Percentiles rank a stretch among this genome's conserved stretches.
These are phyloP conservation scores for Vandiemenella viatica DNA, from an alignment of 2,888 invertebrate genomes.

Conservation along the genomic window DNA sequence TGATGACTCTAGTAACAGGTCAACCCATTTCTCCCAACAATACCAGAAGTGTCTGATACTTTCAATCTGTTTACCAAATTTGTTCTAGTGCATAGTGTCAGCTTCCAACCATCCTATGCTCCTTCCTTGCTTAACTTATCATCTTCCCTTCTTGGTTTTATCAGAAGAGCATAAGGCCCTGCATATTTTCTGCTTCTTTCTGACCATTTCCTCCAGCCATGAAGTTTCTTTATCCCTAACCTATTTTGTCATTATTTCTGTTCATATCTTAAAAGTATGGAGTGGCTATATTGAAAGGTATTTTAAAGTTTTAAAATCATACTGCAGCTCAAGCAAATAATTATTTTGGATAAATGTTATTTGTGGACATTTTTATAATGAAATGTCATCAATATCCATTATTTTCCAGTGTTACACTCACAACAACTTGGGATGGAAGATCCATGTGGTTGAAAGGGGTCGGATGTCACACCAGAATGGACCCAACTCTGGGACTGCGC, in stretches of 20 bases:
- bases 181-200: too few relatives aligned
- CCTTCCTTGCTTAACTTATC: too few relatives aligned
- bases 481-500: too few relatives aligned
- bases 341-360: not conserved
- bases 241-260: not conserved
- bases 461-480: conserved; percentile 7
- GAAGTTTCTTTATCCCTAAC: not conserved
- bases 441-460: conserved; percentile 57
- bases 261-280: not conserved
- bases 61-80: too few relatives aligned
- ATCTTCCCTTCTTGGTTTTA: too few relatives aligned
- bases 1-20: too few relatives aligned
- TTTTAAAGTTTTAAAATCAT: not conserved
- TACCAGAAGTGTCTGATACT: too few relatives aligned
- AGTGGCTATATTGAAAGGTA: not conserved
- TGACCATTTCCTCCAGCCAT: too few relatives aligned
- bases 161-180: too few relatives aligned
- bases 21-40: too few relatives aligned
- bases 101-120: too few relatives aligned
- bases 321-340: not conserved
- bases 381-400: conserved; percentile 15
- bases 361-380: not conserved
- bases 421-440: conserved; percentile 84
- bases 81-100: too few relatives aligned
- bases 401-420: conserved; percentile 72